Evolutionary conservation across 2,797 vertebrate genomes (phyloP).

Genomic region (Sebastes trivittatus): DNA sequence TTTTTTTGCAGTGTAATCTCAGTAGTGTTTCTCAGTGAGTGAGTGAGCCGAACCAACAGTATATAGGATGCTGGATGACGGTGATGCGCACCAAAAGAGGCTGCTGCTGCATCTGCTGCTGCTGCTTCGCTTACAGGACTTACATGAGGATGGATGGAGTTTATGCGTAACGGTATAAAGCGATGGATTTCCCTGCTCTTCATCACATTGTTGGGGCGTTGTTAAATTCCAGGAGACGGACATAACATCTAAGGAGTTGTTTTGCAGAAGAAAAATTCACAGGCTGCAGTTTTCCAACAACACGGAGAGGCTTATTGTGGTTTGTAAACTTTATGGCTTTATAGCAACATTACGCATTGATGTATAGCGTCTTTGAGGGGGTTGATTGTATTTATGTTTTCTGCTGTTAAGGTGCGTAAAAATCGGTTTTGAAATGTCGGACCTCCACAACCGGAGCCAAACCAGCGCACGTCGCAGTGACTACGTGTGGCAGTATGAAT

Average conservation of each 20-base stretch:
- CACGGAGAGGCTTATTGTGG: not conserved
- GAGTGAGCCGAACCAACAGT: slow-evolving; percentile 10
- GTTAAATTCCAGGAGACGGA: not conserved
- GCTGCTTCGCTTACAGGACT: not conserved
- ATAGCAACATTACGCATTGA: not conserved
- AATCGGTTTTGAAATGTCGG: slow-evolving; percentile 61
- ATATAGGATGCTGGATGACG: not conserved
- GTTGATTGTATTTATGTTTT: not conserved
- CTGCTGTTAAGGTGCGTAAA: not conserved
- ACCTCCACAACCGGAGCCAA: slow-evolving; percentile 72
- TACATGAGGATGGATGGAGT: slow-evolving; percentile 12
- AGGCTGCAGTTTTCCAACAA: not conserved
- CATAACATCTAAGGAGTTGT: not conserved
- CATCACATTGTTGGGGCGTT: not conserved
- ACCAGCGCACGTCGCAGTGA: slow-evolving; percentile 75
- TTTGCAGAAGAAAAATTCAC: not conserved
- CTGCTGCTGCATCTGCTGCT: not conserved
- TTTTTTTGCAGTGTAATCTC: slow-evolving; percentile 14
- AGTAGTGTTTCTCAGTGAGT: not conserved
- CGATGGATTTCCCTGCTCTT: slow-evolving; percentile 2
- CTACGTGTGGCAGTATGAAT: slow-evolving; percentile 95
- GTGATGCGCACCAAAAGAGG: slow-evolving; percentile 28
- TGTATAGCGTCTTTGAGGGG: not conserved
- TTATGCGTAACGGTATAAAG: not conserved
- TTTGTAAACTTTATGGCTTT: slow-evolving; percentile 30